phyloP scores from a whole-genome alignment of 2,113 vertebrate genomes.

The Dendrocopos noguchii region DNA sequence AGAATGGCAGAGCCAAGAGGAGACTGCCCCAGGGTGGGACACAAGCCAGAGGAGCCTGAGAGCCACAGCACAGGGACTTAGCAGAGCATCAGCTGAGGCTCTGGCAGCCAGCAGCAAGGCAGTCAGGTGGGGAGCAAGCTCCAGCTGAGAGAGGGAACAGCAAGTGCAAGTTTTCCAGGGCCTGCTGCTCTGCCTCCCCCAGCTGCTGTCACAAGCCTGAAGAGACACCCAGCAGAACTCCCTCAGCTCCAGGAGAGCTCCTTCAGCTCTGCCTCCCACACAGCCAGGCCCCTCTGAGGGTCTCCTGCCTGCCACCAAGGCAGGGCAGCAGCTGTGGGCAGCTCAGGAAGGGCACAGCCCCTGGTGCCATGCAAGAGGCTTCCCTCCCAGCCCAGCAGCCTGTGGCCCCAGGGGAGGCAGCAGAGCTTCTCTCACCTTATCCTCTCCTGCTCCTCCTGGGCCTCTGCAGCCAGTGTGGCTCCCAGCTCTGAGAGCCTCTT shows the following conservation, averaged over 20 bases:
- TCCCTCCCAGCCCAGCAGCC: not conserved
- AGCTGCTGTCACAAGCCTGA: not conserved
- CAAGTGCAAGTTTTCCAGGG: no score
- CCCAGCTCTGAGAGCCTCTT: constrained; percentile 69
- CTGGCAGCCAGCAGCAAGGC: not conserved
- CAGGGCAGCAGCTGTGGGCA: accelerated
- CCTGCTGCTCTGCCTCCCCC: not conserved
- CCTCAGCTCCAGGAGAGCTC: not conserved
- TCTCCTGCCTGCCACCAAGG: accelerated
- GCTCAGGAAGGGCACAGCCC: not conserved
- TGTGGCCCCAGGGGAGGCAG: not conserved
- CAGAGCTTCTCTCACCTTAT: constrained; percentile 78
- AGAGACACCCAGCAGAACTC: no score
- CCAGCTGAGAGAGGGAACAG: not conserved
- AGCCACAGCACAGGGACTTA: not conserved
- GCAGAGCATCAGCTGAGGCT: not conserved
- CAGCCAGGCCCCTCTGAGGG: accelerated
- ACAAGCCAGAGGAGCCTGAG: not conserved
- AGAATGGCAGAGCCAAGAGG: not conserved
- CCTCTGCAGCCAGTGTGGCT: constrained; percentile 61
- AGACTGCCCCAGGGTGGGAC: no score
- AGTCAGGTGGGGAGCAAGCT: not conserved
- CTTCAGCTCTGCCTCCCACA: not conserved
- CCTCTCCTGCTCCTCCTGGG: constrained; percentile 57
- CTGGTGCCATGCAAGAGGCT: not conserved